Evolutionary conservation across 1,140 invertebrate species (phyloP).

Genomic region (Drosophila mayri): DNA sequence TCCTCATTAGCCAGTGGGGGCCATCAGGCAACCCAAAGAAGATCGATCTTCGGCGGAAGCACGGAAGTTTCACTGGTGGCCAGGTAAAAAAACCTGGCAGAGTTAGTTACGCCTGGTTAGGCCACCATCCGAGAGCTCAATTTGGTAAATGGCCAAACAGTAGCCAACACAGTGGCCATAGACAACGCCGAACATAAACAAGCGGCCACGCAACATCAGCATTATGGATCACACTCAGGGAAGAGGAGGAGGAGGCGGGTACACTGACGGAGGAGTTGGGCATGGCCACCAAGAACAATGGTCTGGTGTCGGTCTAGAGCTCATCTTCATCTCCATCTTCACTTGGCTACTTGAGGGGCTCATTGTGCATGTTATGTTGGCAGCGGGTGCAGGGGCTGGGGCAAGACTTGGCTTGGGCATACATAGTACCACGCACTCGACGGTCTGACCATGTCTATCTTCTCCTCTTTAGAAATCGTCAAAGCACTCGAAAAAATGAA

Average conservation of each 20-base stretch:
- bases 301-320: conserved; percentile 48
- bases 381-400: not conserved
- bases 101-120: conserved; percentile 76
- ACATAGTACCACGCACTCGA: conserved; percentile 68
- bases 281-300: conserved; percentile 67
- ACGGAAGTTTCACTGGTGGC: conserved; percentile 50
- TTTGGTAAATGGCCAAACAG: conserved; percentile 66
- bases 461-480: conserved; percentile 12
- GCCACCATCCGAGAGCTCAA: conserved; percentile 56
- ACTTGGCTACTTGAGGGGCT: conserved; percentile 58
- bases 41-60: conserved; percentile 64
- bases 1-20: conserved; percentile 28
- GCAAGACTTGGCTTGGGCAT: conserved; percentile 21
- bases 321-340: conserved; percentile 57
- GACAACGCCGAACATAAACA: conserved; percentile 66
- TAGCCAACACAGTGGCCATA: conserved; percentile 26
- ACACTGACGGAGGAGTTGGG: conserved; percentile 9
- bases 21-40: conserved; percentile 9
- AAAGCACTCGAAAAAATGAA: not conserved
- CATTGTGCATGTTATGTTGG: conserved; percentile 66
- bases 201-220: conserved; percentile 68
- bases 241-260: conserved; percentile 22
- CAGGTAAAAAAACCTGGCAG: conserved; percentile 30
- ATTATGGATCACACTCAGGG: conserved; percentile 32
- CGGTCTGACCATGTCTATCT: conserved; percentile 56